Base-by-base conservation (phyloP, 2,797 vertebrate genomes). In the Paguma larvata region DNA sequence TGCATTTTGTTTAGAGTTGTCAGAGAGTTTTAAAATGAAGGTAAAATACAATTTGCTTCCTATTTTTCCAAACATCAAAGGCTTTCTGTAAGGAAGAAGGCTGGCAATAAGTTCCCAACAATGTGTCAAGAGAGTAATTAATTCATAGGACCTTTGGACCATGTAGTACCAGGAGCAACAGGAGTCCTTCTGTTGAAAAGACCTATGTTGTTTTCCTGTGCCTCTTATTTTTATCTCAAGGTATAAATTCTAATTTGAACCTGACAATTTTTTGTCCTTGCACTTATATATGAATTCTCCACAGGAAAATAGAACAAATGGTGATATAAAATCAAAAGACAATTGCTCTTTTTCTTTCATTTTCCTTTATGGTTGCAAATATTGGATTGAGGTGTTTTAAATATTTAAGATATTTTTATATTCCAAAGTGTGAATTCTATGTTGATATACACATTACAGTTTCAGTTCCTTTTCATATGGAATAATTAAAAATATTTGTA, bases 201-300 rank as follows among this genome's bases (percentile, higher is more conserved):
- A 88, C 82, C 59, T 90, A 5, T 85, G 44, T 82, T 44, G 67
- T 48, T 88, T 89, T 32, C 34, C 78, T 78, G 41, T 68, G 18
- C 16, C 9, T 85, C 85, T 72, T 85, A 32, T 80, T 96, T 92
- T 93, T 82, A 95, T 82, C 91, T 89, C 34, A 96, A 79, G 32
- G 46, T 78, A 86, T 75, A 94, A 72, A 92, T 73, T 96, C 92
- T 97, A 94, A 94, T 95, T 72, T 91, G 48, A 94, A 96, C 21
- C 23, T 94, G 80, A 84, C 27, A 90, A 65, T 80, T 83, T 96
- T 34, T 87, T 97, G 23, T 88, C 73, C 62, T 77, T 94, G 38
- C 14, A 92, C 59, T 92, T 95, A 34, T 84, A 30, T 70, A 38
- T 94, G 65, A 90, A 96, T 96, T 92, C 38, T 95, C n/a, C 65